Evolutionary conservation across 2,888 invertebrate genomes (phyloP).

Genomic region (Phengaris alcon): DNA sequence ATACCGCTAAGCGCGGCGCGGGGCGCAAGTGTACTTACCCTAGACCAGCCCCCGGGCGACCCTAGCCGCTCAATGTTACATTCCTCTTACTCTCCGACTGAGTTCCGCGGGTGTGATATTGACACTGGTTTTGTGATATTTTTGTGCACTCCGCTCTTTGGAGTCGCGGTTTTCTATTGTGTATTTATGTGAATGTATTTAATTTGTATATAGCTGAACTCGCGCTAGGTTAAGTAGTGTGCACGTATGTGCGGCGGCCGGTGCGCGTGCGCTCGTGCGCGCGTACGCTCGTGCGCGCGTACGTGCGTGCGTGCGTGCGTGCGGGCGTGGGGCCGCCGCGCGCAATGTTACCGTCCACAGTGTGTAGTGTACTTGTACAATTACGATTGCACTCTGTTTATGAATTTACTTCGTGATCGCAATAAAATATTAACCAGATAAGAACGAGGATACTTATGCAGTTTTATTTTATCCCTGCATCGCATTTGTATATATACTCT

Average conservation of each 20-base stretch:
- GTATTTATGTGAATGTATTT: conserved; percentile 28
- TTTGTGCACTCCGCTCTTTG: conserved; percentile 26
- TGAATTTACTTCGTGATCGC: conserved; percentile 35
- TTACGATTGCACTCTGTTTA: conserved; percentile 36
- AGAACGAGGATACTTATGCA: background rate
- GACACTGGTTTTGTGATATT: conserved; percentile 30
- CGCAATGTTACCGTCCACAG: conserved; percentile 48
- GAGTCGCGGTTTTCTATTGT: conserved; percentile 31
- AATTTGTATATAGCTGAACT: conserved; percentile 36
- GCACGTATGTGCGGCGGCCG: conserved; percentile 34
- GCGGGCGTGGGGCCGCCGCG: conserved; percentile 31
- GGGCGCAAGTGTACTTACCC: conserved; percentile 31
- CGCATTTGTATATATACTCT: no score
- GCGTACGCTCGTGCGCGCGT: background rate
- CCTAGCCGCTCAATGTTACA: conserved; percentile 21
- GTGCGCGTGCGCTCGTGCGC: background rate
- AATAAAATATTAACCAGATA: conserved; percentile 35
- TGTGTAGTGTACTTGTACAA: conserved; percentile 36
- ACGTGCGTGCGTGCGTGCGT: background rate
- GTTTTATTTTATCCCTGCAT: background rate
- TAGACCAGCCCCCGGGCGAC: conserved; percentile 22
- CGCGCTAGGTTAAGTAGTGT: conserved; percentile 38
- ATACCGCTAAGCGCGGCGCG: conserved; percentile 34
- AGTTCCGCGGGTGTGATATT: conserved; percentile 11
- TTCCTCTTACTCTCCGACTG: conserved; percentile 18